Base-by-base conservation (phyloP, 2,113 vertebrate species). In the Hiodon alosoides region DNA sequence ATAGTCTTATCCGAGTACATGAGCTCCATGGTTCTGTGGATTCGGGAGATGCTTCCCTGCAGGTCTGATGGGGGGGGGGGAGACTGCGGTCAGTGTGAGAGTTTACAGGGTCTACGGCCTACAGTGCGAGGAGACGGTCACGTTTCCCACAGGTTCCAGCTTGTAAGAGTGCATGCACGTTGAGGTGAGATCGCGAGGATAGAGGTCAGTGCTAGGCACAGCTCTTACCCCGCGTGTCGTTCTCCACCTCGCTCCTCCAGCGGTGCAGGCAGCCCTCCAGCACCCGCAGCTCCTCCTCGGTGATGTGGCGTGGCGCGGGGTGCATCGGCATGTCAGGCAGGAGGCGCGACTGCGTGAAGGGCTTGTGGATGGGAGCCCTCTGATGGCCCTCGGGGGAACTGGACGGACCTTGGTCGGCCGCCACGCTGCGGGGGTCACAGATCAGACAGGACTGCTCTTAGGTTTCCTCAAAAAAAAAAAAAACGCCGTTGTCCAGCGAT, bases 1-100 rank as follows among this genome's bases (percentile, higher is more conserved):
- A 98, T 98, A 74, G 94, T 90, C 91, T 98, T 98, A 89, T 98
- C 97, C 7, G 96, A 94, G 85, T 99, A 99, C 96, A 99, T 98
- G 61, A 98, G 82, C 13, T 99, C 97, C 79, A 98, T 95, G 79
- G 97, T 98, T 84, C 96, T 91, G 86, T 98, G 95, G 88, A 99
- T 96, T 89, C 96, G 93, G 69, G 93, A 92, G 87, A 99, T 98
- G 77, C 96, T 98, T 83, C 96, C 96, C 86, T 98, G 96, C 67
- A 98, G 91, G 89, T 98, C 97, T 98, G 85, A 61, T 31, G 58
- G 77, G 14, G n/a, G 17, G 9, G 52, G 16, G 54, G 52, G 11
- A 51, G 31, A 59, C 58, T 53, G 58, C 51, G 13, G 9, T 2
- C 9, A 31, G 66, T 67, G 48, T 67, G 66, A 31, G 31, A 31